phyloP scores from a whole-genome alignment of 2,113 vertebrate species.

The Daboia siamensis region DNA sequence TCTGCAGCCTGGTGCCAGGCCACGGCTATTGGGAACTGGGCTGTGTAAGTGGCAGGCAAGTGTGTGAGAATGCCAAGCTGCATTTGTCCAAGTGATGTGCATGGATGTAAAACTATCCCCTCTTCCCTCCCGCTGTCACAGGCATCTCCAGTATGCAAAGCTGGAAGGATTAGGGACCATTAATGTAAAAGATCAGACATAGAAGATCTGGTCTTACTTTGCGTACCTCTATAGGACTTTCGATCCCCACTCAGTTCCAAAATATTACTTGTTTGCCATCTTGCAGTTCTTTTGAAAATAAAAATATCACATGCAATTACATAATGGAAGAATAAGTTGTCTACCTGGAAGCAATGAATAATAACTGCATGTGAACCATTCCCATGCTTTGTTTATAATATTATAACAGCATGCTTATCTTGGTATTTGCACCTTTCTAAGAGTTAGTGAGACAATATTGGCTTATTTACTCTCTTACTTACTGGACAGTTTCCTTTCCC shows the following conservation, averaged over 20 bases:
- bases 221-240: neutral
- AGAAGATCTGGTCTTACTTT: neutral
- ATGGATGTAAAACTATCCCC: neutral
- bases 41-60: neutral
- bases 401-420: neutral
- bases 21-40: neutral
- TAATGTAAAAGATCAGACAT: neutral
- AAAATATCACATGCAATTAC: neutral
- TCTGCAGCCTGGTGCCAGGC: too few relatives aligned
- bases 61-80: neutral
- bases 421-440: neutral
- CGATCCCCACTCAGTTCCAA: too few relatives aligned
- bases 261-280: neutral
- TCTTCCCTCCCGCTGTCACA: neutral
- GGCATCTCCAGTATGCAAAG: neutral
- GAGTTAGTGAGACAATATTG: slow-evolving; percentile 9
- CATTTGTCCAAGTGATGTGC: neutral
- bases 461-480: neutral
- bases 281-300: neutral
- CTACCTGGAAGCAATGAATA: neutral
- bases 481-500: neutral
- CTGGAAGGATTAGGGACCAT: neutral
- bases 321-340: neutral
- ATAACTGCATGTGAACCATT: neutral
- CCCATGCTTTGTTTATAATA: neutral